These are phyloP conservation scores for Pseudanteris insignis DNA, from an alignment of 2,888 invertebrate genomes.

Conservation along the genomic window DNA sequence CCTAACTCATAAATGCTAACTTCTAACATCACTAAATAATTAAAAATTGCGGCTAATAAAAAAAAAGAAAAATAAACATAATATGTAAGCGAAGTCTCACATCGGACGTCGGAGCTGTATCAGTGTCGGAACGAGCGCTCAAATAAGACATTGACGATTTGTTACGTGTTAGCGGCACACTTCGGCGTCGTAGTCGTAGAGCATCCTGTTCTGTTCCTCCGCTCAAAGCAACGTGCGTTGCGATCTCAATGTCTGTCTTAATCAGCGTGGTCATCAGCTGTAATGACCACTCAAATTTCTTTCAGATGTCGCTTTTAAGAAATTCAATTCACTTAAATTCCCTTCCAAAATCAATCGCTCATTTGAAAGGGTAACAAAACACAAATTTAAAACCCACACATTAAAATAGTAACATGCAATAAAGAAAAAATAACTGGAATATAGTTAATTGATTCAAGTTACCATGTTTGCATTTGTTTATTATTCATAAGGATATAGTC, in stretches of 20 bases:
- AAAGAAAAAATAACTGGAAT: too few relatives aligned
- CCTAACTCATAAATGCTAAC: too few relatives aligned
- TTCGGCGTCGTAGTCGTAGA: constrained; percentile 62
- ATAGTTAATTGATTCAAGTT: too few relatives aligned
- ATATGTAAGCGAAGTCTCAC: constrained; percentile 54
- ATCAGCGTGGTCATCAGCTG: constrained; percentile 82
- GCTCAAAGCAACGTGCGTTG: constrained; percentile 68
- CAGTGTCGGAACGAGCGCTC: constrained; percentile 64
- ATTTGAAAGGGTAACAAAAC: not conserved
- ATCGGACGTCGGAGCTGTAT: constrained; percentile 62
- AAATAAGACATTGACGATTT: constrained; percentile 66
- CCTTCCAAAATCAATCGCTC: not conserved
- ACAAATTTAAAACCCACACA: too few relatives aligned
- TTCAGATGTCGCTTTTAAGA: constrained; percentile 16
- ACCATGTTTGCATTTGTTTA: too few relatives aligned
- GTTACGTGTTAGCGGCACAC: constrained; percentile 64
- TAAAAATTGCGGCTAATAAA: too few relatives aligned
- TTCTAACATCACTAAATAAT: too few relatives aligned
- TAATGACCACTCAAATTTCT: constrained; percentile 53
- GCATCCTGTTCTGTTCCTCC: constrained; percentile 65
- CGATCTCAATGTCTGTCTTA: constrained; percentile 78
- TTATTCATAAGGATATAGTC: too few relatives aligned
- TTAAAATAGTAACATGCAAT: too few relatives aligned
- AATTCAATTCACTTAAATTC: too few relatives aligned
- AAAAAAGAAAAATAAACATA: too few relatives aligned